Conservation (phyloP, 2,888 invertebrate genomes). For the Drosophila stalkeri region DNA sequence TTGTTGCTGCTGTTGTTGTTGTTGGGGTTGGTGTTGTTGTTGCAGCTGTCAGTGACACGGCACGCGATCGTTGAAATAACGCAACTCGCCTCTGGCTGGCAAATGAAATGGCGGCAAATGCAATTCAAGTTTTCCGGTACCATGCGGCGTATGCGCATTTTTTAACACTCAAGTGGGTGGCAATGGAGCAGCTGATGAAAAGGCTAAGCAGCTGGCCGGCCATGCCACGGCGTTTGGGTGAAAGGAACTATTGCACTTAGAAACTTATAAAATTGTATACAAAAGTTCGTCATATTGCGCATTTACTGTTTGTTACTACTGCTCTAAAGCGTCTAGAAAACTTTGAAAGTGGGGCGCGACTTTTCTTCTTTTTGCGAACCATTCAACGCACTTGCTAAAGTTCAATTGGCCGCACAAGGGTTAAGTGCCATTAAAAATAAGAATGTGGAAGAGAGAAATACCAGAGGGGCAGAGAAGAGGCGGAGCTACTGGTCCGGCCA, state of each 20-base stretch:
- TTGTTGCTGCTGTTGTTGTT: neutral
- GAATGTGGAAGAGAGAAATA: neutral
- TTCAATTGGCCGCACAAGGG: conserved; percentile 68
- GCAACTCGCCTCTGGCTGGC: conserved; percentile 23
- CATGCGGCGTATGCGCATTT: conserved; percentile 63
- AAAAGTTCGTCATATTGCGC: conserved; percentile 19
- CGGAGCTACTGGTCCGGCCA: neutral
- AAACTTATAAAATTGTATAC: neutral
- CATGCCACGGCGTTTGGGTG: conserved; percentile 13
- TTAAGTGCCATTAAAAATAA: conserved; percentile 51
- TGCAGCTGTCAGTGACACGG: conserved; percentile 47
- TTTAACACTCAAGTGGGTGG: conserved; percentile 55
- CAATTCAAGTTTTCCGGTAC: conserved; percentile 50
- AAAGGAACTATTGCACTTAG: neutral
- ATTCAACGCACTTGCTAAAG: conserved; percentile 67
- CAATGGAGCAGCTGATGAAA: conserved; percentile 39
- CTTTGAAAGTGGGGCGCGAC: conserved; percentile 67
- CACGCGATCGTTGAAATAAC: conserved; percentile 58
- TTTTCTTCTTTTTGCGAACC: conserved; percentile 32
- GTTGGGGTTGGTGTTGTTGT: neutral
- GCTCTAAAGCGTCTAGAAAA: conserved; percentile 8
- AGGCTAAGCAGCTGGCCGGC: conserved; percentile 15
- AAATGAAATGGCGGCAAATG: conserved; percentile 49
- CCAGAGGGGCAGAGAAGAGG: neutral
- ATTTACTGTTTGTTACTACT: conserved; percentile 11